Evolutionary conservation across 1,140 invertebrate species (phyloP).

Genomic region (Pseudomyrmex dendroicus): DNA sequence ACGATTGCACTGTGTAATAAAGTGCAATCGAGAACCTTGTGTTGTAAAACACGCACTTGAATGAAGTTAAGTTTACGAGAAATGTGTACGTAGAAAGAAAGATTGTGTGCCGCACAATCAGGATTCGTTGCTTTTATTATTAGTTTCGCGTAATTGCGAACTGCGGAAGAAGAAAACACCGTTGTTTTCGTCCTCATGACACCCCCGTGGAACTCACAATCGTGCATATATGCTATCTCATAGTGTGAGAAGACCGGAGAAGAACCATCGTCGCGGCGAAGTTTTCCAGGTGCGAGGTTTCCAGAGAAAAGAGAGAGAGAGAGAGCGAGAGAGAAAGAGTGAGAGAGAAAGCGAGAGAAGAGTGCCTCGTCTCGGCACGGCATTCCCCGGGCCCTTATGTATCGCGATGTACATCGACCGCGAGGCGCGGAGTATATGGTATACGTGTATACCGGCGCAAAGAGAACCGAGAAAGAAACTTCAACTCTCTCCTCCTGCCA

Average conservation of each 20-base stretch:
- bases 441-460: conserved; percentile 54
- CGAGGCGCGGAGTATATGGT: conserved; percentile 58
- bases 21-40: not conserved
- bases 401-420: conserved; percentile 33
- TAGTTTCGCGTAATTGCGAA: not conserved
- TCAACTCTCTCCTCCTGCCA: conserved; percentile 65
- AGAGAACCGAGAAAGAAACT: conserved; percentile 74
- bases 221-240: conserved; percentile 13
- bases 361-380: conserved; percentile 15
- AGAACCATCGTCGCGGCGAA: conserved; percentile 37
- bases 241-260: not conserved
- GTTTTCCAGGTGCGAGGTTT: conserved; percentile 54
- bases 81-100: not conserved
- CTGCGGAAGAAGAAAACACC: not conserved
- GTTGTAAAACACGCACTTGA: not conserved
- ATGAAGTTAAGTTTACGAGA: not conserved
- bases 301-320: conserved; percentile 37
- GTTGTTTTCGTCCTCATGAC: not conserved
- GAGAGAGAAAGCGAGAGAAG: not conserved
- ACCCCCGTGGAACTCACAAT: not conserved
- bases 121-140: not conserved
- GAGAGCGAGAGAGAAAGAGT: conserved; percentile 13
- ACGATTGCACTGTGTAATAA: not conserved
- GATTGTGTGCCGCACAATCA: not conserved
- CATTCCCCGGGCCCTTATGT: conserved; percentile 52